Base-by-base conservation (phyloP, 2,888 invertebrate species). In the Drosophila demipolita region DNA sequence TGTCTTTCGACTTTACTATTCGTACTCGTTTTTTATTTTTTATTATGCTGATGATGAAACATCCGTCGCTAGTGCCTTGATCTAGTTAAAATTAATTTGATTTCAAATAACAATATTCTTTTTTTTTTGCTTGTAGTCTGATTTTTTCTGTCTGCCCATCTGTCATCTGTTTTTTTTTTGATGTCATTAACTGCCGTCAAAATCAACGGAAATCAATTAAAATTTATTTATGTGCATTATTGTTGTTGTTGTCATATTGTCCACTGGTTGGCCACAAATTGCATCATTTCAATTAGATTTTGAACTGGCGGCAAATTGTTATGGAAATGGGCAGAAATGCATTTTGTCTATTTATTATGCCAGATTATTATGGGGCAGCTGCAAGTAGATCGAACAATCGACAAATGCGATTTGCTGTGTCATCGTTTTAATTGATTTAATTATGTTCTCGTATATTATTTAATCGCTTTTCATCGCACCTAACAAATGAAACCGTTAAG, bases 161-260 rank as follows among this genome's bases (percentile, higher is more conserved):
- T 33, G 38, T 40, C 32, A 20, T 33, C 53, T 23, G 32, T 49
- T 35, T 40, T 49, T 42, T n/a, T 45, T 66, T 64, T 69, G n/a
- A 72, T 83, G 78, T 76, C 58, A 73, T 87, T 82, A 78, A 70
- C 71, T 66, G 66, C n/a, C 40, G 57, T 59, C 63, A 48, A 64
- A 71, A 68, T 74, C 59, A 79, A 77, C 71, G 71, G 58, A 88
- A 86, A 85, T 71, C 88, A 85, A 88, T 85, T 88, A 83, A 86
- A 85, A 77, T 72, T 72, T 74, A 87, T 85, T 76, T 70, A 69
- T 82, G 55, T 36, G 23, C 45, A 48, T 32, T 29, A 62, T 65
- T 35, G 38, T 49, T 49, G 52, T 52, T 62, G 38, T 60, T 45
- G 33, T 32, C 29, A 35, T 23, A 40, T 67, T 76, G 49, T 7